Base-by-base conservation (phyloP, 2,888 invertebrate species). In the Agrotis exclamationis region DNA sequence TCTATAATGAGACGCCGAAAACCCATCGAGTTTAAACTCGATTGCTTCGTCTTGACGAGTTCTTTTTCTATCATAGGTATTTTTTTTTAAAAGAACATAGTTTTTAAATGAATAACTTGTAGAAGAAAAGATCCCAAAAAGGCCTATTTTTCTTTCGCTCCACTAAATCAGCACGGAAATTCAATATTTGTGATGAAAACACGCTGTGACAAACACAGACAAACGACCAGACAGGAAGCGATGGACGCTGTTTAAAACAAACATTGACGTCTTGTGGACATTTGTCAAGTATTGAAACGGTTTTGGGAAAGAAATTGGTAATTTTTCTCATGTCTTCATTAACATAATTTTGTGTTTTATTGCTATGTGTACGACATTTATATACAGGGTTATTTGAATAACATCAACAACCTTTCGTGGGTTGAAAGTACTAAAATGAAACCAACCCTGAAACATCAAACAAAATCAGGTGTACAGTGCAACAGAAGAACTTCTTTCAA, bases 181-280 rank as follows among this genome's bases (percentile, higher is more conserved):
- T 58, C 63, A 83, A 83, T 83, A 82, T 85, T 83, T 74, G 67
- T 64, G 60, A 67, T 70, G 76, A 79, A 79, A 83, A 85, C 83
- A 83, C 2, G 63, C 50, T 57, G 72, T 54, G n/a, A 76, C 72
- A 83, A 70, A 79, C 71, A 74, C 74, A 18, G 18, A 63, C 83
- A 68, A 33, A 74, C 70, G 33, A 16, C 57, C 83, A 72, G 74
- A 67, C 86, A 75, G 85, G 78, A 77, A 74, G 74, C 73, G 63
- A 70, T 71, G 76, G 63, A 33, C 45, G 56, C n/a, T 82, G 84
- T 77, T 75, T 65, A 48, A 70, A 48, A 53, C 82, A 82, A 84
- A 82, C 66, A 84, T 0, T 2, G 13, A 14, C 22, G 20, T 33
- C 3, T 13, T 76, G 58, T 80, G 28, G 75, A 59, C 63, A 79